Conservation (phyloP, 2,888 invertebrate genomes). For the Drosophila pseudotalamancana region DNA sequence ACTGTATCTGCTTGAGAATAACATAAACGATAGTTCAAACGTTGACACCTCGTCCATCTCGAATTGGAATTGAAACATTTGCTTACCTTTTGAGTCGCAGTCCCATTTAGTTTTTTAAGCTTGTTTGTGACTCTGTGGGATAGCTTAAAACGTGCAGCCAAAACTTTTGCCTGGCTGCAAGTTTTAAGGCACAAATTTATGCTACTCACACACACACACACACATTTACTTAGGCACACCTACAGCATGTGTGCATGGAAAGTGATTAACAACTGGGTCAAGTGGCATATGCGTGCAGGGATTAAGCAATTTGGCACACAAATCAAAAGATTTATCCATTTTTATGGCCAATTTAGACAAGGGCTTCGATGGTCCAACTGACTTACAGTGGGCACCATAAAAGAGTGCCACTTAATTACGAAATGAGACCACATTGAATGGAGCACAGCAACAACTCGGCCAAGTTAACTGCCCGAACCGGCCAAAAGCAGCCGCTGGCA, state of each 20-base stretch:
- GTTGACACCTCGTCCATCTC: conserved; percentile 22
- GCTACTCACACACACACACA: conserved; percentile 31
- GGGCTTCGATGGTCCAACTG: conserved; percentile 3
- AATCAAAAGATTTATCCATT: conserved; percentile 74
- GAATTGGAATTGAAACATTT: conserved; percentile 27
- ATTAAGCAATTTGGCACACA: conserved; percentile 79
- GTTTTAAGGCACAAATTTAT: conserved; percentile 75
- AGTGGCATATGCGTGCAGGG: conserved; percentile 76
- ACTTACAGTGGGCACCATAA: conserved; percentile 19
- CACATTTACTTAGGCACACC: background rate
- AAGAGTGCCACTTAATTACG: conserved; percentile 47
- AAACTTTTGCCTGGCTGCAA: conserved; percentile 65
- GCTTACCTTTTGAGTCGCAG: conserved; percentile 34
- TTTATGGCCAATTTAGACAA: conserved; percentile 35
- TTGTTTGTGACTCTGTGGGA: conserved; percentile 52
- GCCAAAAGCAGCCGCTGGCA: conserved; percentile 33
- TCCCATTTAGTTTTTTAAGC: conserved; percentile 46
- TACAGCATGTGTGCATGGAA: conserved; percentile 64
- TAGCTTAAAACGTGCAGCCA: conserved; percentile 69
- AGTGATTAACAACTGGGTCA: conserved; percentile 81
- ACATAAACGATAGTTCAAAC: conserved; percentile 7
- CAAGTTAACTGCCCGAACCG: conserved; percentile 42
- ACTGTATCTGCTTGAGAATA: background rate
- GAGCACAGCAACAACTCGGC: conserved; percentile 32
- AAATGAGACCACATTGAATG: conserved; percentile 27